Conservation (phyloP, 1,140 invertebrate species). For the Wasmannia auropunctata region DNA sequence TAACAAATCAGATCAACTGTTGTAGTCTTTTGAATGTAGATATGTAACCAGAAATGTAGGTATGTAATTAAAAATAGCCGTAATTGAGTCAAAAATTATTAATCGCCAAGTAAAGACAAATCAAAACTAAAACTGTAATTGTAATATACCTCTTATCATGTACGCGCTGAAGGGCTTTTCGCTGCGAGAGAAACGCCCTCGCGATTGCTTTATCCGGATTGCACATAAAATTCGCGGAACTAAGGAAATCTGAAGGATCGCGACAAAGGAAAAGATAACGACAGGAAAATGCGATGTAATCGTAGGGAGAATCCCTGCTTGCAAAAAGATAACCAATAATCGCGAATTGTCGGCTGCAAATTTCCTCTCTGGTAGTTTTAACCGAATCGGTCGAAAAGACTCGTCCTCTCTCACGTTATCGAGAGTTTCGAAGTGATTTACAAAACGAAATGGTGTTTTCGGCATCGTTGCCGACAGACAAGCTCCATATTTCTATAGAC, state of each 20-base stretch:
- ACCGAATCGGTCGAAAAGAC: slow-evolving; percentile 21
- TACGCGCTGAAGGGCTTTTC: neutral
- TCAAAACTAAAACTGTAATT: neutral
- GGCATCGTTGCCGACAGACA: slow-evolving; percentile 33
- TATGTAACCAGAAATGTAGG: too few relatives aligned
- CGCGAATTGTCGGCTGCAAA: slow-evolving; percentile 46
- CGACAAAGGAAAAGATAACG: neutral
- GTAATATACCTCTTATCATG: neutral
- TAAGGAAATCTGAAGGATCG: neutral
- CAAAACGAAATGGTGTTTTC: slow-evolving; percentile 39
- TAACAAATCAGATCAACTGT: neutral
- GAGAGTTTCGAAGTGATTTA: slow-evolving; percentile 64
- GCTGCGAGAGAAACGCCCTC: neutral
- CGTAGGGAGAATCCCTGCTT: slow-evolving; percentile 24
- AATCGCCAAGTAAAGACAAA: neutral
- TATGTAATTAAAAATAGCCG: neutral
- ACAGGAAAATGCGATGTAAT: neutral
- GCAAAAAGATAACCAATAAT: slow-evolving; percentile 62
- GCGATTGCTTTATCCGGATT: neutral
- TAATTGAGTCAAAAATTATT: neutral
- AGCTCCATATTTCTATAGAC: slow-evolving; percentile 5
- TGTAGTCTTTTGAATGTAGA: neutral
- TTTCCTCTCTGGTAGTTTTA: slow-evolving; percentile 33
- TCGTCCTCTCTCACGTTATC: slow-evolving; percentile 19
- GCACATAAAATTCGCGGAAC: neutral